Evolutionary conservation across 30 jellyfish, hydroid and myxozoan genomes (phyloP), one percentile per base, ranked within the genome.

Genomic region (Cassiopea andromeda): DNA sequence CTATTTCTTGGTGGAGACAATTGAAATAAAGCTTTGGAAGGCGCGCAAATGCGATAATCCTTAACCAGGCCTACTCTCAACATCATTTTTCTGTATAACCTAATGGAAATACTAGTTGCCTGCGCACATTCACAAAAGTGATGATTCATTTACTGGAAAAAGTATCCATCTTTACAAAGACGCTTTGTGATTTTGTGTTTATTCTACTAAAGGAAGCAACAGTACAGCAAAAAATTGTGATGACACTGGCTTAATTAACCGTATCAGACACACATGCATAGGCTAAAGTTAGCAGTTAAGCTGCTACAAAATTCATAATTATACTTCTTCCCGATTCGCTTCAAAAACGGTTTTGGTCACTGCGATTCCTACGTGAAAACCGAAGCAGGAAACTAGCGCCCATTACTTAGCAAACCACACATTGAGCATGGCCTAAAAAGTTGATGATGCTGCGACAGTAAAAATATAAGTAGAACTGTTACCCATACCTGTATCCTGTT

Each of bases 381-480:
- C 18, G 38, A 70, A 70, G 79, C 79, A 70, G 79, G 79, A 70
- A 70, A 19, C 79, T 10, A n/a, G 10, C 7, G 54, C 49, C 54
- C 49, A 27, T 16, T 2, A 4, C 73, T 64, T 43, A 1, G 12
- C n/a, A 70, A 70, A 14, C 38, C 38, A 27, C 79, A 70, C 79
- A 70, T 70, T 70, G 57, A 12, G 79, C 79, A 70, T 70, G 79
- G 79, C 79, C 79, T 70, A 70, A 38, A 3, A 50, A 70, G 27
- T 16, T 4, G 15, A 17, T 12, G 79, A 1, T 10, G 79, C 50
- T 27, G 7, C 49, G 54, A 19, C 72, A 47, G 16, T 48, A 8
- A 6, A 46, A 64, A 64, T 0, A 14, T 64, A 64, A 64, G 73
- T 17, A 64, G 19, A 2, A 64, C 8, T 2, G 0, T 5, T 9